These are phyloP conservation scores for Monochamus saltuarius DNA, from an alignment of 1,140 invertebrate species.

Conservation along the genomic window DNA sequence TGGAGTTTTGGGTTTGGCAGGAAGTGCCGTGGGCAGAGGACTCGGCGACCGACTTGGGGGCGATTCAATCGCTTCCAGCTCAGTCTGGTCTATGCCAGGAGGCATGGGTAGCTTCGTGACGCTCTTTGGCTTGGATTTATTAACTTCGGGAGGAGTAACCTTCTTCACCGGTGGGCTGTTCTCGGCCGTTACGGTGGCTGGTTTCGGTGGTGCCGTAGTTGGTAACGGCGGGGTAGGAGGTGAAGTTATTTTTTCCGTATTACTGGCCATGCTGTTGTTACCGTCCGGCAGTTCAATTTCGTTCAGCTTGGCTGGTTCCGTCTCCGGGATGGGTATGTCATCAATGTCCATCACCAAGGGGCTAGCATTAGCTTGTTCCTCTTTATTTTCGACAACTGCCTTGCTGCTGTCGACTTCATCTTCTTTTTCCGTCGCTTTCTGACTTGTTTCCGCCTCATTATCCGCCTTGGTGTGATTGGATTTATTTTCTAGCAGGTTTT, in stretches of 20 bases:
- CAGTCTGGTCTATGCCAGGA: conserved; percentile 78
- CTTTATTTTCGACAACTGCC: neutral
- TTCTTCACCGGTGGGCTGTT: neutral
- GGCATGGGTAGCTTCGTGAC: conserved; percentile 78
- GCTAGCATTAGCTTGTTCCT: conserved; percentile 17
- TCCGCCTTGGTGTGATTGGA: conserved; percentile 19
- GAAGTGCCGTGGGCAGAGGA: conserved; percentile 56
- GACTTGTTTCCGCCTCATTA: conserved; percentile 8
- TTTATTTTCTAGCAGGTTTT: conserved; percentile 57
- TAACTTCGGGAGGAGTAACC: conserved; percentile 1
- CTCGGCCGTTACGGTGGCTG: conserved; percentile 1
- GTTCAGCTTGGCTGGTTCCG: conserved; percentile 29
- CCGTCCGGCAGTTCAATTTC: conserved; percentile 31
- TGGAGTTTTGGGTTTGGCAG: conserved; percentile 55
- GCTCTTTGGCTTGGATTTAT: conserved; percentile 59
- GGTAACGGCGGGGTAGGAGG: conserved; percentile 18
- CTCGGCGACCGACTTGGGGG: conserved; percentile 65
- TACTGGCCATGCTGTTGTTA: conserved; percentile 4
- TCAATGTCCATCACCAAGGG: conserved; percentile 47
- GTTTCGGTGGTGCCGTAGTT: conserved; percentile 20
- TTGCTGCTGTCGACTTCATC: neutral
- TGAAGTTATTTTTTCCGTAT: conserved; percentile 10
- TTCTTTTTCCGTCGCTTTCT: conserved; percentile 6
- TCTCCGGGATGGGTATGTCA: conserved; percentile 42
- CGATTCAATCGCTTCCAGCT: conserved; percentile 73